phyloP scores from a whole-genome alignment of 1,140 invertebrate genomes.

The Drosophila triauraria region DNA sequence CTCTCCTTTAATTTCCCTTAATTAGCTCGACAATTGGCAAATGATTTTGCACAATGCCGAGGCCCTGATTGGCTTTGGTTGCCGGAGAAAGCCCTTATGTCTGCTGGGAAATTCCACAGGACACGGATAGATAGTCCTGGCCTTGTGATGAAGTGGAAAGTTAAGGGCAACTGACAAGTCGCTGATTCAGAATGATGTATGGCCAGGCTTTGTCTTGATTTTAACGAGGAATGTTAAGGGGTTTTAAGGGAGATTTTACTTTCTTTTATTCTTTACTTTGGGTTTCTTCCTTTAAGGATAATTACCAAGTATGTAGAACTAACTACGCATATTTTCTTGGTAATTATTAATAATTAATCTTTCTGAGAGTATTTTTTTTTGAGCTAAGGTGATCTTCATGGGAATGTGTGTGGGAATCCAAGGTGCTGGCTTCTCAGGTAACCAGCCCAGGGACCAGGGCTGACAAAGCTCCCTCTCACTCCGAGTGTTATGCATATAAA shows the following conservation, averaged over 20 bases:
- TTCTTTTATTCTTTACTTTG: too few relatives aligned
- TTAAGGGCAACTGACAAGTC: constrained; percentile 37
- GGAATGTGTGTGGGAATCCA: constrained; percentile 58
- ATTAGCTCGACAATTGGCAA: constrained; percentile 79
- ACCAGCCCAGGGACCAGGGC: constrained; percentile 29
- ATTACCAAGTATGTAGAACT: too few relatives aligned
- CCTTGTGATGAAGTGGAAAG: constrained; percentile 45
- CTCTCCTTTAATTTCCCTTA: constrained; percentile 42
- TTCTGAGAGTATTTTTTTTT: background rate
- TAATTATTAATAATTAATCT: background rate
- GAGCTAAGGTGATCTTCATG: constrained; percentile 47
- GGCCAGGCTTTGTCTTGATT: background rate
- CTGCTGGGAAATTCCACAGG: constrained; percentile 8
- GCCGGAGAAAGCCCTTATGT: background rate
- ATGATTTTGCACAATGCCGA: constrained; percentile 64
- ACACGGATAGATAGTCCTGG: constrained; percentile 4
- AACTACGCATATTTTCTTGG: background rate
- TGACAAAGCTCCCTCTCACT: constrained; percentile 48
- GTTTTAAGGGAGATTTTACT: too few relatives aligned
- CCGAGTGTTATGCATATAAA: constrained; percentile 18
- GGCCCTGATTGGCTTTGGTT: constrained; percentile 16
- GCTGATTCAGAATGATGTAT: constrained; percentile 2
- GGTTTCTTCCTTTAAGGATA: too few relatives aligned
- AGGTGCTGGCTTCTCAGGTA: constrained; percentile 39
- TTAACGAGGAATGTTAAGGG: too few relatives aligned